Conservation (phyloP, 2,797 vertebrate genomes). For the Sebastes goodei region DNA sequence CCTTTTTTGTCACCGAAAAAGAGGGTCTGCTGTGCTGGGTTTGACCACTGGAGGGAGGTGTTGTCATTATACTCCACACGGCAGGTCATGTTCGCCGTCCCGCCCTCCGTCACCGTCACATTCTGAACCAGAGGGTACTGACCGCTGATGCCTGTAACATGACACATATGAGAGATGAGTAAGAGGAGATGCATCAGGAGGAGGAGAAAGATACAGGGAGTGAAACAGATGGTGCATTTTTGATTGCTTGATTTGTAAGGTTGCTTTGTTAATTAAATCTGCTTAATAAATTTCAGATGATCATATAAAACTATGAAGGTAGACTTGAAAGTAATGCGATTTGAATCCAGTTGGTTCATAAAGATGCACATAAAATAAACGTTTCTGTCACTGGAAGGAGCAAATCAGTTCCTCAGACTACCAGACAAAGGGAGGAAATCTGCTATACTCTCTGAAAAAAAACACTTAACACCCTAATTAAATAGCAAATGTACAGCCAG, state of each 20-base stretch:
- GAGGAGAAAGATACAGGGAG: background rate
- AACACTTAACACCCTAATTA: conserved; percentile 54
- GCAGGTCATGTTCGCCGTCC: conserved; percentile 96
- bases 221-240: conserved; percentile 25
- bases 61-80: conserved; percentile 99
- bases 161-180: conserved; percentile 20
- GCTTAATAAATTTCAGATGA: background rate
- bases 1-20: conserved; percentile 99
- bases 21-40: conserved; percentile 99
- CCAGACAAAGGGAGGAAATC: conserved; percentile 4
- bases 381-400: background rate
- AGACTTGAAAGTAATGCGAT: background rate
- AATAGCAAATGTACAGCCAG: conserved; percentile 43
- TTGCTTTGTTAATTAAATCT: conserved; percentile 11
- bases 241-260: background rate
- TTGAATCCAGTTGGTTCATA: background rate
- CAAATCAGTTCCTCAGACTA: background rate
- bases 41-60: conserved; percentile 99
- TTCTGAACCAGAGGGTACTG: conserved; percentile 97
- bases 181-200: background rate
- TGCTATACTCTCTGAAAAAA: conserved; percentile 8
- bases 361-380: background rate
- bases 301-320: background rate
- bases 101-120: conserved; percentile 94
- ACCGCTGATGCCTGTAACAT: conserved; percentile 75